Conservation (phyloP, 2,888 invertebrate species). For the Hanleya hanleyi region DNA sequence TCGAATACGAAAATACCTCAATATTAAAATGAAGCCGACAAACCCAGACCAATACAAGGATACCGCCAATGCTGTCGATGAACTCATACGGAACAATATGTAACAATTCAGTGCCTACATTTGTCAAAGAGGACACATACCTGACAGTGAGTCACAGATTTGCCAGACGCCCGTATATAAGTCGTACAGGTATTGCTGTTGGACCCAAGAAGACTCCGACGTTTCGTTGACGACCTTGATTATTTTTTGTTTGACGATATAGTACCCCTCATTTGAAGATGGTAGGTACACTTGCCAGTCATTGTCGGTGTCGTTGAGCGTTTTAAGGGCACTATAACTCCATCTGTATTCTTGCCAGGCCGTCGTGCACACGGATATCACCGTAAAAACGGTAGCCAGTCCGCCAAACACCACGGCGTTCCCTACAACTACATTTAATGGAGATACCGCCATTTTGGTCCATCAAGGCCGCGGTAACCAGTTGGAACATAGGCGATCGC, state of each 20-base stretch:
- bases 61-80: too few species aligned
- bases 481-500: too few species aligned
- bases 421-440: neutral
- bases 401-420: neutral
- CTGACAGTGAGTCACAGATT: neutral
- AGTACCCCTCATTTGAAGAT: neutral
- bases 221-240: neutral
- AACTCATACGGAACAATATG: too few species aligned
- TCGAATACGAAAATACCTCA: too few species aligned
- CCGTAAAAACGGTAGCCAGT: neutral
- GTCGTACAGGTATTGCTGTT: neutral
- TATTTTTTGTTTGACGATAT: neutral
- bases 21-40: too few species aligned
- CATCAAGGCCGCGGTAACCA: too few species aligned
- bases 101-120: too few species aligned
- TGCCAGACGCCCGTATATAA: slow-evolving; percentile 1
- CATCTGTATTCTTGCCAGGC: slow-evolving; percentile 2
- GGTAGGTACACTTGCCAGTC: neutral
- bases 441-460: slow-evolving; percentile 7
- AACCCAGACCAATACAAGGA: too few species aligned
- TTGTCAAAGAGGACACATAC: too few species aligned
- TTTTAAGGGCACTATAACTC: neutral
- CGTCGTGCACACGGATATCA: neutral
- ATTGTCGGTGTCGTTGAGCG: neutral
- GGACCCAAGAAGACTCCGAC: neutral